phyloP scores from a whole-genome alignment of 2,888 invertebrate species.

The Synergus laeviventris region DNA sequence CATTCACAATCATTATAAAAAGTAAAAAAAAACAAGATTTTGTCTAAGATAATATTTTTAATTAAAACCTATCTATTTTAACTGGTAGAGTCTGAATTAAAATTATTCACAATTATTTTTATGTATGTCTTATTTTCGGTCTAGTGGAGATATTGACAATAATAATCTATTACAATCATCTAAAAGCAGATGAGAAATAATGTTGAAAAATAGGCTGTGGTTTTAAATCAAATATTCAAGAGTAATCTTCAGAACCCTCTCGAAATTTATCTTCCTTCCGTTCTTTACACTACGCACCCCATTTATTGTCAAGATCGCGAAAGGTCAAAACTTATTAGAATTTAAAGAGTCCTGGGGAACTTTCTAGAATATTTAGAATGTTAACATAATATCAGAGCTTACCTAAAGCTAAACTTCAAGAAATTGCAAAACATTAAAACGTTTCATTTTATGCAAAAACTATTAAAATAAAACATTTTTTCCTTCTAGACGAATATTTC shows the following conservation, averaged over 20 bases:
- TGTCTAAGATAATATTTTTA: background rate
- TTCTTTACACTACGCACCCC: background rate
- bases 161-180: background rate
- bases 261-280: background rate
- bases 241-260: conserved; percentile 17
- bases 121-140: background rate
- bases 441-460: background rate
- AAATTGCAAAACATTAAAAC: no score
- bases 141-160: background rate
- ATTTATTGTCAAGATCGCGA: conserved; percentile 18
- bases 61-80: background rate
- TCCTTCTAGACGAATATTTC: no score
- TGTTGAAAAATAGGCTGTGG: background rate
- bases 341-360: background rate
- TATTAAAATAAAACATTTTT: no score
- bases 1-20: conserved; percentile 18
- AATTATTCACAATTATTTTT: background rate
- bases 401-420: no score
- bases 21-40: conserved; percentile 1
- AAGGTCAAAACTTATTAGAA: conserved; percentile 2
- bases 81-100: background rate
- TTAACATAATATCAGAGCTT: no score
- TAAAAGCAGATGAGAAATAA: background rate
- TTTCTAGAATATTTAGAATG: no score
- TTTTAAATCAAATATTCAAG: background rate